phyloP scores from a whole-genome alignment of 2,113 vertebrate genomes.

The Petaurus breviceps region DNA sequence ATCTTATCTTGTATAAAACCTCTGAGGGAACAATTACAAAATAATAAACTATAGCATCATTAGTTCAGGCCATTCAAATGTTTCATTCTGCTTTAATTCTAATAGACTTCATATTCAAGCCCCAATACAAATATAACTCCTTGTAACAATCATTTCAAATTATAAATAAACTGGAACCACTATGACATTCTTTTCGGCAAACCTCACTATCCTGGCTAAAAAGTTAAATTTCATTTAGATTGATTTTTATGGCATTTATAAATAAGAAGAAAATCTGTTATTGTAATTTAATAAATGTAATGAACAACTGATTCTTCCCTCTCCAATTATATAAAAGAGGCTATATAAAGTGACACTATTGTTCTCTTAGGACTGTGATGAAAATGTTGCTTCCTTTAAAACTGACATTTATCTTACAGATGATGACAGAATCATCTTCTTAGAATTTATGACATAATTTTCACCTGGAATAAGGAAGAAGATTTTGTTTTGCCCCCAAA shows the following conservation, averaged over 20 bases:
- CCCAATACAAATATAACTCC: not conserved
- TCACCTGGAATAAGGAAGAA: constrained; percentile 21
- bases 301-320: not conserved
- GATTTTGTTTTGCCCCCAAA: not conserved
- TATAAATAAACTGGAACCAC: constrained; percentile 2
- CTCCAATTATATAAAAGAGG: constrained; percentile 14
- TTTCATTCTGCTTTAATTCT: constrained; percentile 19
- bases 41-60: not conserved
- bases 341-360: not conserved
- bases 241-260: constrained; percentile 34
- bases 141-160: constrained; percentile 31
- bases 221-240: constrained; percentile 7
- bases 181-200: not conserved
- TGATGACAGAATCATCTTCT: not conserved
- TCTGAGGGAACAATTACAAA: constrained; percentile 26
- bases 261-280: constrained; percentile 3
- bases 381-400: not conserved
- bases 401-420: not conserved
- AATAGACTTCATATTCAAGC: not conserved
- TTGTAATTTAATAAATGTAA: not conserved
- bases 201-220: constrained; percentile 7
- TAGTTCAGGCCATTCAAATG: not conserved
- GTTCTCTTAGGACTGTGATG: not conserved
- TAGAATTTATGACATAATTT: constrained; percentile 22
- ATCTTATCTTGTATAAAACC: not conserved